A percentile compares a stretch with the other conserved stretches of the same genome.
Evolutionary conservation across 2,888 invertebrate genomes (phyloP).

Genomic region (Torymus aiolomorphi): DNA sequence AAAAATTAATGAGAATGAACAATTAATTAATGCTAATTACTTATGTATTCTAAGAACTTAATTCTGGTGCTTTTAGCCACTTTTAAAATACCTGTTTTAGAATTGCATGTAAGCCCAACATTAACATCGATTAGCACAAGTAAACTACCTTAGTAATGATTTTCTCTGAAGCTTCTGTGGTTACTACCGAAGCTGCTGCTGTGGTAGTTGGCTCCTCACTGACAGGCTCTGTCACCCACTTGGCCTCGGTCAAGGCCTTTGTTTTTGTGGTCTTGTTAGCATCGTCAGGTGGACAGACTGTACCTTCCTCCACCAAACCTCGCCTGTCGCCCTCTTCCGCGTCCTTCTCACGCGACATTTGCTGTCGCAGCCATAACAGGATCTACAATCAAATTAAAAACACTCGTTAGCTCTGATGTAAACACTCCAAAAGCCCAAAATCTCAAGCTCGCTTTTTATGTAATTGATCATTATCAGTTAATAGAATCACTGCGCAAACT

Average conservation of each 20-base stretch:
- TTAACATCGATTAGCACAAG: too few relatives aligned
- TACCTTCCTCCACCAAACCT: constrained; percentile 73
- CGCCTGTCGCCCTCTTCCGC: constrained; percentile 74
- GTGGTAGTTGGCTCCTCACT: constrained; percentile 42
- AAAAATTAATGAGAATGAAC: too few relatives aligned
- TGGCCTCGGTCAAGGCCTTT: constrained; percentile 68
- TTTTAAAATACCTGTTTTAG: too few relatives aligned
- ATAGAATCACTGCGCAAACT: neutral
- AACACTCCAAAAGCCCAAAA: neutral
- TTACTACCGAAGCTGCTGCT: constrained; percentile 20
- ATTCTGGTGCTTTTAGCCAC: too few relatives aligned
- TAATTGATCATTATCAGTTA: neutral
- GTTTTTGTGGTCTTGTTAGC: constrained; percentile 61
- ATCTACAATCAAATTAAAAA: constrained; percentile 61
- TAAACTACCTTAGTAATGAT: constrained; percentile 57
- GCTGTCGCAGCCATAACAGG: constrained; percentile 75
- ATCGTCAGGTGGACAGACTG: constrained; percentile 66
- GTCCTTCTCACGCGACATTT: constrained; percentile 76
- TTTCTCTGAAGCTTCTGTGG: constrained; percentile 58
- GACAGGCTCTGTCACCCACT: constrained; percentile 70
- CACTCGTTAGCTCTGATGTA: too few relatives aligned
- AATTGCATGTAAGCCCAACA: too few relatives aligned
- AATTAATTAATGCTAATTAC: too few relatives aligned
- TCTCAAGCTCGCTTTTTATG: neutral
- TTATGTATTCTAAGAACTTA: too few relatives aligned